Base-by-base conservation (phyloP, 1,140 invertebrate genomes). In the Rhagoletis pomonella region DNA sequence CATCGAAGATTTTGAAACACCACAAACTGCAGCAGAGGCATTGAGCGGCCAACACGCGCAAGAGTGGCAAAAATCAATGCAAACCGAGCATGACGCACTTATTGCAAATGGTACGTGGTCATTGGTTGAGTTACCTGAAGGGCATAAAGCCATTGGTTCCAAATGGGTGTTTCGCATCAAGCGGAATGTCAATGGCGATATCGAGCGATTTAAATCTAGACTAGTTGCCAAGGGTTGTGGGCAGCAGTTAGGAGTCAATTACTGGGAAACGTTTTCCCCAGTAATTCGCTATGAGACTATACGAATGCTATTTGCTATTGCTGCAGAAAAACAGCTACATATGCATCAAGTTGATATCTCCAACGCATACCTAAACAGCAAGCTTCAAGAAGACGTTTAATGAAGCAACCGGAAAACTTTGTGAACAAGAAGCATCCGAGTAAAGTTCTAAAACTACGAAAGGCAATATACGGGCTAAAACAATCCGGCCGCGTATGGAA, bases 261-360 rank as follows among this genome's bases (percentile, higher is more conserved):
- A 91, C 89, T 44, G 89, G n/a, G 92, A 93, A 88, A 92, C 91
- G 4, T 92, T 89, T 91, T 88, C 91, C 17, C 92, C 92, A 65
- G 91, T 93, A 1, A 89, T 90, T 7, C 88, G 91, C 6, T 89
- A 89, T 87, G 88, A 88, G 47, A 88, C 92, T 14, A 87, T 94
- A 7, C 42, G 91, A 42, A 85, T 90, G 6, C 62, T 92, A 10
- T 89, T 90, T 3, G 87, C 89, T n/a, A 93, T 88, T 29, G 77
- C 86, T 47, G 88, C 58, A 19, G 73, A 77, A 50, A 50, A 59
- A 19, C 44, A 87, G n/a, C 19, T 88, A 12, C 7, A 85, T 65
- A 84, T 88, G 62, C 55, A 88, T 42, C 85, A 88, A n/a, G 84
- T 88, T 58, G 86, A 87, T 42, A 81, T 87, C 5, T 59, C 50